phyloP scores from a whole-genome alignment of 2,113 vertebrate species.

The Sakesphorus luctuosus region DNA sequence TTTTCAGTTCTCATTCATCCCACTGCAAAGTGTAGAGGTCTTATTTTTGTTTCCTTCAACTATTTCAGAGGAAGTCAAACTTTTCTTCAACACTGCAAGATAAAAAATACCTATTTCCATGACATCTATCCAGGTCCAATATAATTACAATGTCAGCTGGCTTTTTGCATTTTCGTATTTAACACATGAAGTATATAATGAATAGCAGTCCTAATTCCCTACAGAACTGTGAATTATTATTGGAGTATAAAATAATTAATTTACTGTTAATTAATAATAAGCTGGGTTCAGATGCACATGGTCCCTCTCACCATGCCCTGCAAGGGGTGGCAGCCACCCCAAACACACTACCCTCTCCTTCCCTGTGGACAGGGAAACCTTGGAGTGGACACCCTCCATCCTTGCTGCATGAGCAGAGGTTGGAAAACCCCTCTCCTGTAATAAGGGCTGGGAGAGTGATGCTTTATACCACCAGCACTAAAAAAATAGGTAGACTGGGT shows the following conservation, averaged over 20 bases:
- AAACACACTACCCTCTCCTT: neutral
- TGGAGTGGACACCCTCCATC: neutral
- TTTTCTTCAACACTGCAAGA: neutral
- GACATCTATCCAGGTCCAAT: neutral
- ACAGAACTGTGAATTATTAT: neutral
- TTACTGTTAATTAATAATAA: neutral
- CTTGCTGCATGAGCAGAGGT: neutral
- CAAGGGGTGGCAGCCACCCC: neutral
- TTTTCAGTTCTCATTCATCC: neutral
- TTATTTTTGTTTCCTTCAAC: neutral
- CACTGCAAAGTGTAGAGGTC: neutral
- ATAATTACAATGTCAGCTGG: neutral
- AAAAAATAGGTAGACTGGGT: neutral
- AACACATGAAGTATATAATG: neutral
- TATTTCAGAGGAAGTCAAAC: neutral
- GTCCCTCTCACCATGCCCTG: neutral
- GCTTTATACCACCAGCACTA: neutral
- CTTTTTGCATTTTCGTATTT: neutral
- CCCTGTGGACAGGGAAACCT: neutral
- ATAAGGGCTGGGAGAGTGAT: neutral
- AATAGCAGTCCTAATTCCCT: neutral
- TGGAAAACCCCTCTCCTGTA: neutral
- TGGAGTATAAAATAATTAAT: neutral
- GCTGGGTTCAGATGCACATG: rapidly evolving
- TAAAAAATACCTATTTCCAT: neutral